These are phyloP conservation scores for Butastur rufipennis DNA, from an alignment of 2,113 vertebrate genomes.

Conservation along the genomic window DNA sequence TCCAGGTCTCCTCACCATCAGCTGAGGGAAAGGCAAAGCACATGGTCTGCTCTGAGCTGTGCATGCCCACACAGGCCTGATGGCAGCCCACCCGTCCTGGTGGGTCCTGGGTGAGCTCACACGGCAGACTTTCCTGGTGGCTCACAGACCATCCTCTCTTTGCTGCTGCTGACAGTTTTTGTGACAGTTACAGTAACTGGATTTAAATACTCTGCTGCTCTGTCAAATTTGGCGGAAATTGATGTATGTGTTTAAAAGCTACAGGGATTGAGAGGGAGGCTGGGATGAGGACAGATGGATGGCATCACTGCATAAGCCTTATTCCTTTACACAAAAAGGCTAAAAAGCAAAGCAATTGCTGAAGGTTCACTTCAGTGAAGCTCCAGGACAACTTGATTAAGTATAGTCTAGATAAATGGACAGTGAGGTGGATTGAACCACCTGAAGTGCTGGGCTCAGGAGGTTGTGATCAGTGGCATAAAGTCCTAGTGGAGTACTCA, in stretches of 20 bases:
- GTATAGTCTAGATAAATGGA: not conserved
- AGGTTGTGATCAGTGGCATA: not conserved
- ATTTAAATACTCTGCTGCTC: not conserved
- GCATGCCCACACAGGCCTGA: rapidly evolving
- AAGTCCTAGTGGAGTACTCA: not conserved
- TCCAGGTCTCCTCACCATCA: not conserved
- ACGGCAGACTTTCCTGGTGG: not conserved
- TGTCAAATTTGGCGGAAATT: not conserved
- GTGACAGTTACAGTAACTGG: not conserved
- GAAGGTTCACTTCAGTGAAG: not conserved
- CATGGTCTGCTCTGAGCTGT: rapidly evolving
- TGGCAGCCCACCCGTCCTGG: not conserved
- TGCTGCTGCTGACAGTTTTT: not conserved
- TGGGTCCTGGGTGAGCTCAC: not conserved
- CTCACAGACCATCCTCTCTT: not conserved
- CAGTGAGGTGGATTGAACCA: not conserved
- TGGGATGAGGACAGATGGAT: not conserved
- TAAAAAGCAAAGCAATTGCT: not conserved
- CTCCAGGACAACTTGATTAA: not conserved
- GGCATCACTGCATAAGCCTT: not conserved
- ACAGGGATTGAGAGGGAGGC: rapidly evolving
- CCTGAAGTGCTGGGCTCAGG: not conserved
- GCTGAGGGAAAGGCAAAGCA: not conserved
- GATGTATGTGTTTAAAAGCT: not conserved
- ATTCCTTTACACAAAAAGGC: not conserved